Conservation (phyloP, 2,888 invertebrate species). For the Rutpela maculata region DNA sequence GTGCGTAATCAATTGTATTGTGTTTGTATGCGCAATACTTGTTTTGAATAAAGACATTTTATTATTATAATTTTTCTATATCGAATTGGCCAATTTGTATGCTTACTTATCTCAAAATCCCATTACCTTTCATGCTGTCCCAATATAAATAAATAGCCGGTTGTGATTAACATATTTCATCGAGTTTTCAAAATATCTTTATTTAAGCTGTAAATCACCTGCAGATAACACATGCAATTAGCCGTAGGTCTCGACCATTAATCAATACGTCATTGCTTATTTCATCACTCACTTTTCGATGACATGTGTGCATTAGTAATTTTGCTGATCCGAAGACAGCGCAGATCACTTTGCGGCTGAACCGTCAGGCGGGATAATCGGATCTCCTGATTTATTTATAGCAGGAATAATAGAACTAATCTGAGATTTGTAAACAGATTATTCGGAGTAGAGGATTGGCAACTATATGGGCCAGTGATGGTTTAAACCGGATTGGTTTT, state of each 20-base stretch:
- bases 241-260: constrained; percentile 4
- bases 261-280: constrained; percentile 6
- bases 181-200: background rate
- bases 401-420: background rate
- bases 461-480: background rate
- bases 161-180: background rate
- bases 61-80: too few relatives aligned
- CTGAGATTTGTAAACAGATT: constrained; percentile 1
- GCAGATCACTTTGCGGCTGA: background rate
- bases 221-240: constrained; percentile 11
- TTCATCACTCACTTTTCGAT: constrained; percentile 5
- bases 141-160: background rate
- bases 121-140: background rate
- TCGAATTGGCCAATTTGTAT: background rate
- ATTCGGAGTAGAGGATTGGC: background rate
- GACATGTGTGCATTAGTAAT: constrained; percentile 15
- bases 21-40: too few relatives aligned
- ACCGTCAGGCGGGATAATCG: background rate
- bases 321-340: constrained; percentile 5
- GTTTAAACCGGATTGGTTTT: background rate
- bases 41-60: too few relatives aligned
- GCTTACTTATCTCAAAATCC: background rate
- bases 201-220: constrained; percentile 17
- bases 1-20: too few relatives aligned
- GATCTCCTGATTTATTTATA: constrained; percentile 11